Base-by-base conservation (phyloP, 92 coral and sea anemone genomes). In the Porites evermanni region DNA sequence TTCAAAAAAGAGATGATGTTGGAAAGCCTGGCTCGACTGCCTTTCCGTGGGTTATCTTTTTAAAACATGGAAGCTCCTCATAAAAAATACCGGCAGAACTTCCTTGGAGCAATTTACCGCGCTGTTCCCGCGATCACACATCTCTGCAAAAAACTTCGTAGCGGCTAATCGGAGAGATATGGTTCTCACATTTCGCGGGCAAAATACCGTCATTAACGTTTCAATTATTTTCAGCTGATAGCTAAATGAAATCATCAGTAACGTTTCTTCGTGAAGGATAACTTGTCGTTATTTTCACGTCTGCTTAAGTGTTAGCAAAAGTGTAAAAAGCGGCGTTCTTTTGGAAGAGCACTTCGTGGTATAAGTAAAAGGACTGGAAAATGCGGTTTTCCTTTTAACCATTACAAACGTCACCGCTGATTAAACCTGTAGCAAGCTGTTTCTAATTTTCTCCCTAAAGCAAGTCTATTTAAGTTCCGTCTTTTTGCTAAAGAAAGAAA, bases 121-220 rank as follows among this genome's bases (percentile, higher is more conserved):
- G 68, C 16, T 6, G 10, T 71, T 77, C 70, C 71, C 32, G 72
- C 84, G 74, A 23, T 10, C 84, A 10, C 20, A 50, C 63, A 64
- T 65, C 51, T 60, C 52, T 47, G 64, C 52, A 74, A 83, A 83
- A 65, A 74, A 83, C 64, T 64, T 44, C 32, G 70, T 72, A 69
- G 86, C 86, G 32, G 54, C 71, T 59, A 58, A 82, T 71, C 54
- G 87, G 4, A 2, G 52, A 64, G 1, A 13, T 20, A 24, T 44
- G n/a, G 66, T n/a, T 74, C 73, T 83, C 87, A 53, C 24, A 74
- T 83, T 83, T 83, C 87, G 19, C 14, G 4, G 61, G 61, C 79
- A 71, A 82, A 82, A 61, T 64, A 60, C 87, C 61, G 72, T 83
- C 79, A 73, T 83, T 74, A 83, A 32, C 7, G 61, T 14, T n/a